These are phyloP conservation scores for Rambutsinella grinnellia DNA, from an alignment of 2,888 invertebrate genomes.

Conservation along the genomic window DNA sequence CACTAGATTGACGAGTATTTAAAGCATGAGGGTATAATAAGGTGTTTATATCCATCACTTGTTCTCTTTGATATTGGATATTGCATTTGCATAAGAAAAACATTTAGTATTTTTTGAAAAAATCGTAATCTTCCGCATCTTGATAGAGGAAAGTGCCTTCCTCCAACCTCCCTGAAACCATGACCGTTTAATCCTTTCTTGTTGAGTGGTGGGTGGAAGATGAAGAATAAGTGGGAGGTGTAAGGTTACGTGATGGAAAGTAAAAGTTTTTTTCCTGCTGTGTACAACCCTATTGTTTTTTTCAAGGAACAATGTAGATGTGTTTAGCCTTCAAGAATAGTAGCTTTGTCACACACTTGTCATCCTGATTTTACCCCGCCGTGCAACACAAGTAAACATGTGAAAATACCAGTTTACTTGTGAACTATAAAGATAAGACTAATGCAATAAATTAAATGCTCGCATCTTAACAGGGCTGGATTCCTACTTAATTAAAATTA, in stretches of 20 bases:
- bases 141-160: not conserved
- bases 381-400: no score
- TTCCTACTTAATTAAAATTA: no score
- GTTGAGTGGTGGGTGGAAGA: not conserved
- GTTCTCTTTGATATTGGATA: no score
- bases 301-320: no score
- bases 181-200: not conserved
- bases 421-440: no score
- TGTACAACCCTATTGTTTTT: no score
- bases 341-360: no score
- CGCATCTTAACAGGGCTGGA: no score
- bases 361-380: no score
- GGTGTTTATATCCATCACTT: not conserved
- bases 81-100: not conserved
- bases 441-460: no score
- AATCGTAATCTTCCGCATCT: not conserved
- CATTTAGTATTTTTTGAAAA: not conserved
- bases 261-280: constrained; percentile 19
- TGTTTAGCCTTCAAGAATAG: no score
- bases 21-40: not conserved
- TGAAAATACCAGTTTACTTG: no score
- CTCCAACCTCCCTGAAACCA: not conserved
- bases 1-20: not conserved
- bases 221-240: not conserved
- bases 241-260: constrained; percentile 13